These are phyloP conservation scores for Rugalucina vietnamica DNA, from an alignment of 2,888 invertebrate genomes.

Conservation along the genomic window DNA sequence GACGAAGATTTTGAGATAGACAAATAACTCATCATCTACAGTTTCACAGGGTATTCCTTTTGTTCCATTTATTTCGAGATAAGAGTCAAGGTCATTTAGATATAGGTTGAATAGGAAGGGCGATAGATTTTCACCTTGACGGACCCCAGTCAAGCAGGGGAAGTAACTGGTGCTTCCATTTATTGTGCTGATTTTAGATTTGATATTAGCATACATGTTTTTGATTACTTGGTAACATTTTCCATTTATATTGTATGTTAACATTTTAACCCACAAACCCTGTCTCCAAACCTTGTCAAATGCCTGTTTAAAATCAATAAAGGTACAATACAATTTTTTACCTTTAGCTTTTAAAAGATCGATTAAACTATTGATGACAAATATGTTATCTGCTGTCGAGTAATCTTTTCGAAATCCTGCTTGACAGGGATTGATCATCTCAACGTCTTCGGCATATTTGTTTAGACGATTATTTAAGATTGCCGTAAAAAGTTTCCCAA, in stretches of 20 bases:
- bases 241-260: constrained; percentile 1
- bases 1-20: not conserved
- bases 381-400: not conserved
- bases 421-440: no score
- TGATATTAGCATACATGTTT: constrained; percentile 8
- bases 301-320: constrained; percentile 22
- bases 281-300: not conserved
- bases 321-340: constrained; percentile 17
- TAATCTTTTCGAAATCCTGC: not conserved
- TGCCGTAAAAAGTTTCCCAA: constrained; percentile 5
- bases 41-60: not conserved
- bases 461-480: not conserved
- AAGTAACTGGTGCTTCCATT: constrained; percentile 1
- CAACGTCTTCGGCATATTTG: constrained; percentile 12
- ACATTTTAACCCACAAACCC: constrained; percentile 2
- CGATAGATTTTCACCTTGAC: constrained; percentile 21
- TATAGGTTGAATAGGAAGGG: not conserved
- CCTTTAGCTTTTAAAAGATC: not conserved
- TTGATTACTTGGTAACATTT: constrained; percentile 6
- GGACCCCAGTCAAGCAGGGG: not conserved
- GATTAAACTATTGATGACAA: constrained; percentile 10
- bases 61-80: not conserved
- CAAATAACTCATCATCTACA: not conserved
- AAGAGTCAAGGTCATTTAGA: not conserved
- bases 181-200: constrained; percentile 19